Evolutionary conservation across 2,113 vertebrate genomes (phyloP), one percentile per base, ranked within the genome.

Genomic region (Murina feae): DNA sequence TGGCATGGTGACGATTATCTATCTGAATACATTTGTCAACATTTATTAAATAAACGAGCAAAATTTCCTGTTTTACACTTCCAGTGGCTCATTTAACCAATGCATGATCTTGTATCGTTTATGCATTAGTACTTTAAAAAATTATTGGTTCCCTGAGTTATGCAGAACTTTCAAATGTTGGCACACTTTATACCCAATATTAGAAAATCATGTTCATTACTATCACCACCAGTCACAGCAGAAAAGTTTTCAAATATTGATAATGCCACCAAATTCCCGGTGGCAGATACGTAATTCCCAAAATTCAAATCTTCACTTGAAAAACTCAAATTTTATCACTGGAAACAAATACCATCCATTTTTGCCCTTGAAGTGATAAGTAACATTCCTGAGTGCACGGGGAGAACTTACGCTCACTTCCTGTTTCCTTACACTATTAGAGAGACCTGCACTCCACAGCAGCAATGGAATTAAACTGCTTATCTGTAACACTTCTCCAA

Each of bases 201-300:
- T 39, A 85, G 25, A 97, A 89, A 97, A 69, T 74, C 49, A 86
- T 4, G 10, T 85, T 93, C 86, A 79, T 82, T 79, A 69, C 10
- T 63, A 60, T 68, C 13, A 58, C 14, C 28, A 51, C 30, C 10
- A 1, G 42, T 66, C 7, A 86, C 75, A 68, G 51, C 42, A 80
- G 23, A 71, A 92, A 39, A 20, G 25, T 25, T 89, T 91, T 35
- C 23, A 76, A 49, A 13, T 25, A 88, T 1, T 65, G 6, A 32
- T n/a, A n/a, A 58, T 39, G 4, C 32, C 84, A 6, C 25, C n/a
- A 90, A 71, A 35, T 92, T 94, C 80, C 69, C 39, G 42, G 25
- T n/a, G 16, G 30, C 44, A 89, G 23, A 60, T 25, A 55, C 11
- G 13, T 88, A 69, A 51, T 92, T 84, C 63, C 23, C 32, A 80